Base-by-base conservation (phyloP, 2,888 invertebrate species). In the Disparrhopalites patrizii region DNA sequence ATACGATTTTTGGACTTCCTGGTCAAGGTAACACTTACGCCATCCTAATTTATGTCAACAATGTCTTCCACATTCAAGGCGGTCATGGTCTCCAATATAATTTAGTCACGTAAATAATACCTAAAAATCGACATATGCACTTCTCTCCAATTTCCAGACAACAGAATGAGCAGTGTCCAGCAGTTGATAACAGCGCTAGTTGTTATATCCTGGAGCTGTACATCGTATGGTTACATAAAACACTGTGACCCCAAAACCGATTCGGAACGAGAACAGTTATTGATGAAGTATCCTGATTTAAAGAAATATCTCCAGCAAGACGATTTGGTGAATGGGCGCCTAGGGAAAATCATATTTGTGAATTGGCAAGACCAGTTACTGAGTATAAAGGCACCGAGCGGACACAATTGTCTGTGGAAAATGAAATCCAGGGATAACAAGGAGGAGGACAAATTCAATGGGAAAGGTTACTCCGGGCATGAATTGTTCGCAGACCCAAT, bases 331-430 rank as follows among this genome's bases (percentile, higher is more conserved):
- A 47, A 47, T 20, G 56, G 56, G 10, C 56, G 56, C 15, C 20
- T 56, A 3, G 56, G 56, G n/a, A 3, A 5, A 3, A 4, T 56
- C 15, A 30, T 23, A 13, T 54, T 62, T n/a, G 40, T 23, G 1
- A 54, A 62, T 28, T 62, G 62, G 62, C 62, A 62, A 55, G 62
- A 62, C 27, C 38, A 23, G 4, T 1, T 38, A 1, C 18, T 62
- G 1, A 15, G 55, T 18, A 4, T 62, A 1, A 33, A 38, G 31
- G 52, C 62, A 1, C 54, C 52, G 2, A 36, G 38, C 15, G 18
- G 28, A 5, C n/a, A 23, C 3, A n/a, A 25, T 1, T 62, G 62
- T 52, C n/a, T 33, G 15, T 62, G 62, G 62, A 62, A 10, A 27
- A 62, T 62, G 62, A 18, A 13, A 27, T 15, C 15, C 30, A n/a